Base-by-base conservation (phyloP, 2,113 vertebrate species). In the Hystrix cristata region DNA sequence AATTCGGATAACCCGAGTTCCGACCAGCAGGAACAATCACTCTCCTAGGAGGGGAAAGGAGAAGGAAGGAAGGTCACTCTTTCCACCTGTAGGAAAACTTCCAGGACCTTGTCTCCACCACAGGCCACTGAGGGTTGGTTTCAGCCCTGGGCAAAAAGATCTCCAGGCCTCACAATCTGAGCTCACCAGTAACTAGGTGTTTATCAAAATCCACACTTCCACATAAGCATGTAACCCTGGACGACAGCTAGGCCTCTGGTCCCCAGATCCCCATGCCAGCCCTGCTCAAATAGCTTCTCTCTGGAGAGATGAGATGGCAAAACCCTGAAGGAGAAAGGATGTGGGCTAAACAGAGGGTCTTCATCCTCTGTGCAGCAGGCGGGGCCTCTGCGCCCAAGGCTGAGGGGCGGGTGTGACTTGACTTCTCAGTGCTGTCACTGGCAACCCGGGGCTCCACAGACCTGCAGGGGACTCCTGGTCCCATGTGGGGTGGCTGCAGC, bases 331-430 rank as follows among this genome's bases (percentile, higher is more conserved):
- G 53, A 83, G 34, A 51, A 27, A 34, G n/a, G n/a, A 0, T 3
- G 25, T 7, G 23, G 55, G 19, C 19, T 0, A 13, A n/a, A 19
- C 4, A 5, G 13, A 18, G 19, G 13, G 3, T 34, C 13, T 43
- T 27, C 9, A 10, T 19, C 59, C 55, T 29, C 4, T 5, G 3
- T 25, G 16, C 38, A 18, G 59, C 5, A 15, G 18, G 25, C 25
- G 25, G 31, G 55, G 6, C 82, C 18, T 4, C 14, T 38, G 1
- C 27, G 7, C 38, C 38, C 21, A 3, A 16, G 19, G 31, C 38
- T 38, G 38, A 38, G 38, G 38, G 38, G 38, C 38, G 38, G 38
- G 38, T 38, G 38, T 38, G 38, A 38, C 38, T 38, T 38, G 38
- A 25, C 38, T 21, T 25, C 19, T 25, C 69, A 72, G 19, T 43